A percentile compares a stretch with the other conserved stretches of the same genome.
Evolutionary conservation across 2,797 vertebrate genomes (phyloP).

Genomic region (Ibycter americanus): DNA sequence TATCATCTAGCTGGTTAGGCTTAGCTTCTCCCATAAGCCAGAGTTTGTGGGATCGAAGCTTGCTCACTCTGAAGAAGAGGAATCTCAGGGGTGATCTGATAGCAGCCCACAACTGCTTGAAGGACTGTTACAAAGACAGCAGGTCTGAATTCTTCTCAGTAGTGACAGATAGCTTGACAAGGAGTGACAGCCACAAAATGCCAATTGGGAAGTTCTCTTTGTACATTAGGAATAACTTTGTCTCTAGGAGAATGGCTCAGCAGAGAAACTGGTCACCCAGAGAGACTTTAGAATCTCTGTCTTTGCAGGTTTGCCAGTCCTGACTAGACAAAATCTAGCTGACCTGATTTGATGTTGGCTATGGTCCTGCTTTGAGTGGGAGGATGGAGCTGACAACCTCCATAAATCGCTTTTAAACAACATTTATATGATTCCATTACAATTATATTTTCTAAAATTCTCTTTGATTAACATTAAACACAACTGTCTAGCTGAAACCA

Average conservation of each 20-base stretch:
- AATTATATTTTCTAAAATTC: not conserved
- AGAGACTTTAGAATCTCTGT: not conserved
- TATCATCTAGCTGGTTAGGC: not conserved
- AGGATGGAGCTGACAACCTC: not conserved
- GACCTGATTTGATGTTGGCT: not conserved
- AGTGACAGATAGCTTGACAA: not conserved
- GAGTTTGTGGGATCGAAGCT: not conserved
- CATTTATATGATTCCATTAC: not conserved
- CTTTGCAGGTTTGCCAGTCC: not conserved
- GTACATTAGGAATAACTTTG: not conserved
- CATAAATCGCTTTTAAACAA: not conserved
- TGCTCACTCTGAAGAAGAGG: not conserved
- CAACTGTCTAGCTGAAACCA: not conserved
- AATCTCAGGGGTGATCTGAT: not conserved
- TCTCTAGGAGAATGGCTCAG: not conserved
- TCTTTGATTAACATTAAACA: not conserved
- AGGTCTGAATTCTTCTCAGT: not conserved
- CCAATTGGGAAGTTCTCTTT: not conserved
- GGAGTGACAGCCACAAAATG: not conserved
- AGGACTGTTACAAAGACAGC: not conserved
- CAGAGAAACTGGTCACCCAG: not conserved
- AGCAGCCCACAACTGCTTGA: not conserved
- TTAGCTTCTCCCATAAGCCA: not conserved
- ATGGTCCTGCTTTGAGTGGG: not conserved
- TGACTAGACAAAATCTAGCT: not conserved